phyloP scores from a whole-genome alignment of 2,797 vertebrate species.

The Galago senegalensis region DNA sequence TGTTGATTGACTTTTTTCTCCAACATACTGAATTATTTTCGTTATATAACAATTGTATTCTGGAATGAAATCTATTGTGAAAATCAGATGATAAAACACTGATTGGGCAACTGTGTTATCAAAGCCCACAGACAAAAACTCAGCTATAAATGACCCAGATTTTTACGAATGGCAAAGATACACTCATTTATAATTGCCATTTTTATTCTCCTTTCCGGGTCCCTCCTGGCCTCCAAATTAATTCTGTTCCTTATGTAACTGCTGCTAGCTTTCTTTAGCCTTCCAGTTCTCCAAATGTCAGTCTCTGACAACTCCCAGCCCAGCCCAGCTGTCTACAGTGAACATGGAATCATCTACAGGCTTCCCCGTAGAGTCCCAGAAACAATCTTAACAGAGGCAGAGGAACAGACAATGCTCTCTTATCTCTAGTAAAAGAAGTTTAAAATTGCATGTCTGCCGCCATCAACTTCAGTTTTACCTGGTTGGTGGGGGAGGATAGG shows the following conservation, averaged over 20 bases:
- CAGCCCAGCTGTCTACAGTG: background rate
- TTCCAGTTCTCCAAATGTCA: conserved; percentile 38
- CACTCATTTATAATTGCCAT: conserved; percentile 13
- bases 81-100: conserved; percentile 82
- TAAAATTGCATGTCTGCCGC: background rate
- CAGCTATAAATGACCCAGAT: conserved; percentile 55
- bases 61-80: conserved; percentile 86
- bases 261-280: background rate
- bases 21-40: conserved; percentile 81
- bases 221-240: conserved; percentile 48
- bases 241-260: background rate
- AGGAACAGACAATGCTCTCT: background rate
- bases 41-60: conserved; percentile 84
- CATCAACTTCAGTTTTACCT: background rate
- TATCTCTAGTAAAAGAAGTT: background rate
- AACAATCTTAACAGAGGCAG: background rate
- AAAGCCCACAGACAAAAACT: conserved; percentile 69
- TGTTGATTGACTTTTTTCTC: conserved; percentile 84
- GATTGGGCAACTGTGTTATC: conserved; percentile 60
- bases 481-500: background rate
- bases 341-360: background rate
- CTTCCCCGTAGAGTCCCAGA: background rate
- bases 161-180: conserved; percentile 45
- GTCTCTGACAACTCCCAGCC: background rate
- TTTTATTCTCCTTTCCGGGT: conserved; percentile 2